These are phyloP conservation scores for Acronicta alni DNA, from an alignment of 2,888 invertebrate species.

Conservation along the genomic window DNA sequence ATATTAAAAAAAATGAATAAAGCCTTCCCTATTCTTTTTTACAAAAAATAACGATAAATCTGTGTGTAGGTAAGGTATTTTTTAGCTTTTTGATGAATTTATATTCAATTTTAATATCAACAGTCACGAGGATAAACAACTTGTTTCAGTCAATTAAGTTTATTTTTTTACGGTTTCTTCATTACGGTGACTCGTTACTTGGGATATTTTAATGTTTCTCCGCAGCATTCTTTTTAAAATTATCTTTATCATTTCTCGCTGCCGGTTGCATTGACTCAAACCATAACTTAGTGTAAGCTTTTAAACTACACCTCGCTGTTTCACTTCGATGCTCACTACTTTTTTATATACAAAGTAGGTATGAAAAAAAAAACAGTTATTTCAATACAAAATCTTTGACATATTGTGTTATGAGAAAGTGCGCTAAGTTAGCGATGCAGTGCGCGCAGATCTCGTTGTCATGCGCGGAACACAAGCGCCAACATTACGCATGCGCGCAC, in stretches of 20 bases:
- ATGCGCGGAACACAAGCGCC: constrained; percentile 25
- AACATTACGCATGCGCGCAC: constrained; percentile 16
- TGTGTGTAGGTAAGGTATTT: too few species aligned
- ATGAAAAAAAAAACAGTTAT: too few species aligned
- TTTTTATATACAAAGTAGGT: background rate
- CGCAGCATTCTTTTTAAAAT: constrained; percentile 24
- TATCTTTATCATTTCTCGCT: constrained; percentile 12
- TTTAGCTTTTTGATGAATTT: too few species aligned
- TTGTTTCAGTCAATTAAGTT: background rate
- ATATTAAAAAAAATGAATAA: too few species aligned
- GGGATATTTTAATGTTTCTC: background rate
- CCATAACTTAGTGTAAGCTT: background rate
- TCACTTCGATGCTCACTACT: constrained; percentile 2
- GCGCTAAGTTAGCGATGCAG: constrained; percentile 31
- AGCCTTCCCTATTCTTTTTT: too few species aligned
- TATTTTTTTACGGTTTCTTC: background rate
- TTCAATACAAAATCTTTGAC: background rate
- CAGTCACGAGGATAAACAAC: too few species aligned
- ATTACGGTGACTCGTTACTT: background rate
- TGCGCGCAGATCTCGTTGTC: constrained; percentile 14
- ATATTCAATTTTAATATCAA: too few species aligned
- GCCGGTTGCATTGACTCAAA: constrained; percentile 14
- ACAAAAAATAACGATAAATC: too few species aligned
- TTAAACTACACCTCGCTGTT: constrained; percentile 8
- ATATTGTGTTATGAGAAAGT: constrained; percentile 16